Evolutionary conservation across 2,888 invertebrate genomes (phyloP), one percentile per base, ranked within the genome.

Genomic region (Salpingus planirostris): DNA sequence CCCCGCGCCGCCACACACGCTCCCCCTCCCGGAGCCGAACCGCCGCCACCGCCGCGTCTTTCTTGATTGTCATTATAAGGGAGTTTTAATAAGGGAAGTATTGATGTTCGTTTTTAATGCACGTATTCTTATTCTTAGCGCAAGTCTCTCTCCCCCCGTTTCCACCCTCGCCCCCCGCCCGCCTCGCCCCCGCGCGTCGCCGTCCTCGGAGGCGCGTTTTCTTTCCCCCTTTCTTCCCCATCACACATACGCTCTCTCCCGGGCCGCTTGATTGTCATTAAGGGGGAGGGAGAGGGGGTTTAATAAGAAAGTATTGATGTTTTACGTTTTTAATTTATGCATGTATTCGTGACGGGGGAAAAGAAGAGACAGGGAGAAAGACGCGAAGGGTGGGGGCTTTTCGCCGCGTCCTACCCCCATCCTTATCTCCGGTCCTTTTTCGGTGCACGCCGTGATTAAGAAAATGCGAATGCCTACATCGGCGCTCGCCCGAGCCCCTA

Each of bases 31-130:
- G 43, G 47, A 46, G 47, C 38, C 51, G 52, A n/a, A n/a, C n/a
- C 56, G 54, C 55, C 55, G 54, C 53, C 56, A 55, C 57, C 47
- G 50, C 49, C 46, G 43, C 46, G 46, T 46, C 38, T 50, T 52
- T 54, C 59, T 60, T 60, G 60, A 60, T 61, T 61, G 60, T 63
- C 60, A 63, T 62, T 62, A 62, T 59, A 58, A 60, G 61, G 60
- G 60, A 60, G 60, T 63, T 63, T 62, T 63, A 63, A 62, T 63
- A 63, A 62, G 62, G 60, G 59, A 62, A 63, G 63, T 62, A 63
- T 63, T 63, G 62, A 63, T 62, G 63, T 62, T 62, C 61, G 60
- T 62, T 62, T 62, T 60, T 61, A 62, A 59, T 62, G 60, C 57
- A 60, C 60, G 60, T 60, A 60, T 60, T 60, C 60, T 60, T 60